Evolutionary conservation across 2,797 vertebrate genomes (phyloP), one percentile per base, ranked within the genome.

Genomic region (Tenualosa ilisha): DNA sequence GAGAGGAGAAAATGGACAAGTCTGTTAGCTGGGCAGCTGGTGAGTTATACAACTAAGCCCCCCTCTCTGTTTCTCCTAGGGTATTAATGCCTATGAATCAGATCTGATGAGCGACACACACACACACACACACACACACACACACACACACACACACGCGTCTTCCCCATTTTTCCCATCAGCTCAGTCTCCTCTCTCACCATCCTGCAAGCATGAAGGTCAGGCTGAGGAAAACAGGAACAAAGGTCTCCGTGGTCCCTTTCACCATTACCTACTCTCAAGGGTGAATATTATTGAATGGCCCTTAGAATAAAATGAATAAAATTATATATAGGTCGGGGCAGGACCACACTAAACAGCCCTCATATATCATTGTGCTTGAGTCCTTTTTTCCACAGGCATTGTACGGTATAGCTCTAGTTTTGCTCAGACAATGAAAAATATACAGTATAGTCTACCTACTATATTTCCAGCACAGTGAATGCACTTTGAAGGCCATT

Each of bases 41-140:
- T 85, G 84, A 88, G 89, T 91, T 92, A 93, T 88, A 89, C 88
- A 86, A 87, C 88, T 91, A 85, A 89, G 87, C 89, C 91, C 92
- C 92, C 88, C 50, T 89, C 91, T 92, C 92, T 90, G 84, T 90
- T 89, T 91, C 84, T 88, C 88, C 91, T 88, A 85, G 15, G 87
- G 92, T 90, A 91, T 92, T 92, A 92, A 91, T 92, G 91, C 93
- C 91, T 90, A 88, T 88, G 87, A 93, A 92, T 93, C 92, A 88
- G 92, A 93, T 93, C 92, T 92, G 37, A 79, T 79, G 72, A 79
- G 72, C 72, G 37, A 79, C 72, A 79, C 72, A 43, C 72, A 53
- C n/a, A 31, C 63, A 65, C 61, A 65, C 61, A 65, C 61, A 26
- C 61, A 65, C 61, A 26, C 61, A 26, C 61, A 26, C n/a, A 24